Percentiles rank a stretch among this genome's conserved stretches.
These are phyloP conservation scores for Drosophila subsilvestris DNA, from an alignment of 2,888 invertebrate genomes.

Conservation along the genomic window DNA sequence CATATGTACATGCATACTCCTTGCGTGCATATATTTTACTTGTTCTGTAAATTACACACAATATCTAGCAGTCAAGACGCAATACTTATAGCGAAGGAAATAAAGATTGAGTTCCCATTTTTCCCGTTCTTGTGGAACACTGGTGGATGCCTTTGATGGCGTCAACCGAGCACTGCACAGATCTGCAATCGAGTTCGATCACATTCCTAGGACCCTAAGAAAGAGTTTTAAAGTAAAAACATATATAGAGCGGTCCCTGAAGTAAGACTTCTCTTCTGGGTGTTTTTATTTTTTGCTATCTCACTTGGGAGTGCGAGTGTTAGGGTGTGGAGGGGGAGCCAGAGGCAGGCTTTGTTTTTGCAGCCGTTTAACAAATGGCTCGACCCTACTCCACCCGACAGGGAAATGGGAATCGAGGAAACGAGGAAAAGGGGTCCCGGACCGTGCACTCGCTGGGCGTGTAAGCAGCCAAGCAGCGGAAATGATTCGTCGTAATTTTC, in stretches of 20 bases:
- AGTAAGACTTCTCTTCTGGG: constrained; percentile 20
- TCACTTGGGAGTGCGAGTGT: constrained; percentile 63
- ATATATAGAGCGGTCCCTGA: neutral
- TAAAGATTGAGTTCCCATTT: too few relatives aligned
- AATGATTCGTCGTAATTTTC: constrained; percentile 84
- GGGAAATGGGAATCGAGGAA: neutral
- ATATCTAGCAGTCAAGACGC: too few relatives aligned
- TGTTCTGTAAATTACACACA: too few relatives aligned
- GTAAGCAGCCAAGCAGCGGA: constrained; percentile 83
- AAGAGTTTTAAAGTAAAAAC: neutral
- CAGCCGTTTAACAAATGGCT: constrained; percentile 59
- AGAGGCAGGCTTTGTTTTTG: constrained; percentile 66
- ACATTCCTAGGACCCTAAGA: neutral
- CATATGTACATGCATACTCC: too few relatives aligned
- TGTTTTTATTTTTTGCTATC: constrained; percentile 52
- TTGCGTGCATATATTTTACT: too few relatives aligned
- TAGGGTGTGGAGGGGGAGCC: constrained; percentile 25
- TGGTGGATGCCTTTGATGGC: too few relatives aligned
- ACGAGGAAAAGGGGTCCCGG: constrained; percentile 3
- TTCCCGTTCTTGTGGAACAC: too few relatives aligned
- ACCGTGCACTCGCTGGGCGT: constrained; percentile 68
- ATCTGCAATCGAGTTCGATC: too few relatives aligned
- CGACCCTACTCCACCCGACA: constrained; percentile 3
- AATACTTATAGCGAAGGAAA: too few relatives aligned
- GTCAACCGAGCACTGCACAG: too few relatives aligned